These are phyloP conservation scores for Berghia stephanieae DNA, from an alignment of 1,140 invertebrate genomes.

Conservation along the genomic window DNA sequence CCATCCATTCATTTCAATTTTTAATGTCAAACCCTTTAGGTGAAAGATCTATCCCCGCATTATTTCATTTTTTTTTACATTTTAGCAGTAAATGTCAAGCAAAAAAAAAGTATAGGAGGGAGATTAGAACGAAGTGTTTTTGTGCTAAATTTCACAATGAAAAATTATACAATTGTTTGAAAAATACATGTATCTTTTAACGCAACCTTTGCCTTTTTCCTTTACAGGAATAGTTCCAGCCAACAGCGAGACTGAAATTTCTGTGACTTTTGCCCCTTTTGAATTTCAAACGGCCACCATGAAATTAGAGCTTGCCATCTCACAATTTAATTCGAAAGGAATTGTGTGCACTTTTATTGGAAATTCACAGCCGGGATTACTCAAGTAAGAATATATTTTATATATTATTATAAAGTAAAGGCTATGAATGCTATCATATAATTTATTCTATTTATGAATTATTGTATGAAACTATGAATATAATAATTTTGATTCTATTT, in stretches of 20 bases:
- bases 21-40: too few relatives aligned
- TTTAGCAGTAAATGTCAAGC: not conserved
- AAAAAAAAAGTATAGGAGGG: not conserved
- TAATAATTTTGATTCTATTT: too few relatives aligned
- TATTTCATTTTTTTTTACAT: not conserved
- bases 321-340: slow-evolving; percentile 65
- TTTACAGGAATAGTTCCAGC: slow-evolving; percentile 62
- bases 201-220: not conserved
- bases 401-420: too few relatives aligned
- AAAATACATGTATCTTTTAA: slow-evolving; percentile 13
- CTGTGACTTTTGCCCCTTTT: slow-evolving; percentile 63
- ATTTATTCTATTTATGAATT: too few relatives aligned
- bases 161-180: not conserved
- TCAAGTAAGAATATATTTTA: slow-evolving; percentile 56
- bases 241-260: slow-evolving; percentile 58
- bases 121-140: too few relatives aligned
- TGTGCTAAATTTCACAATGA: not conserved
- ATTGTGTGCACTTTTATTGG: slow-evolving; percentile 63
- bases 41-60: not conserved
- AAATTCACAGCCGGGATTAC: slow-evolving; percentile 58
- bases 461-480: too few relatives aligned
- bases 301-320: slow-evolving; percentile 61
- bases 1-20: too few relatives aligned
- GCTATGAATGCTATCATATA: too few relatives aligned
- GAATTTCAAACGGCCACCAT: slow-evolving; percentile 63